Evolutionary conservation across 1,140 invertebrate species (phyloP).

Genomic region (Drosophila yakuba): DNA sequence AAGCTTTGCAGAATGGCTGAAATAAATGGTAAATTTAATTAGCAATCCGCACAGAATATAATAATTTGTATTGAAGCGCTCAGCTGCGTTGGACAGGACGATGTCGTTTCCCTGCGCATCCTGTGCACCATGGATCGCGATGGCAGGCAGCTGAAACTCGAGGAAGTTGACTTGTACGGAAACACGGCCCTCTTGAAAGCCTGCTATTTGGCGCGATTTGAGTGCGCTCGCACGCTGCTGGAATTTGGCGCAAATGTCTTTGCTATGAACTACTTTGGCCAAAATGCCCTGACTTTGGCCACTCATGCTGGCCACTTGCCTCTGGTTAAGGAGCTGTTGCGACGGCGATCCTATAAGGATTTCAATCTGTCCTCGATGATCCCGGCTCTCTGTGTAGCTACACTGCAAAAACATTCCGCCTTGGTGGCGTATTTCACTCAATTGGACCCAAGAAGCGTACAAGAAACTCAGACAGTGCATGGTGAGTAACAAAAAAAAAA

Average conservation of each 20-base stretch:
- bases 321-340: conserved; percentile 64
- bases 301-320: conserved; percentile 57
- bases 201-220: conserved; percentile 65
- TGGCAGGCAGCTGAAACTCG: conserved; percentile 36
- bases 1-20: conserved; percentile 37
- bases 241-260: conserved; percentile 63
- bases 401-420: conserved; percentile 43
- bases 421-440: conserved; percentile 54
- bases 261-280: conserved; percentile 75
- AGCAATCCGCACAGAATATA: background rate
- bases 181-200: conserved; percentile 79
- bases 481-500: conserved; percentile 37
- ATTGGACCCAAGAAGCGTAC: conserved; percentile 37
- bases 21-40: conserved; percentile 58
- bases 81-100: conserved; percentile 57
- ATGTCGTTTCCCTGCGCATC: conserved; percentile 58
- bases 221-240: conserved; percentile 58
- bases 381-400: conserved; percentile 73
- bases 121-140: conserved; percentile 54
- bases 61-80: conserved; percentile 40
- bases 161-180: conserved; percentile 69
- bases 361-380: conserved; percentile 78
- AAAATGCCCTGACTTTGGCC: conserved; percentile 77
- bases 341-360: conserved; percentile 64
- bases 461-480: conserved; percentile 68